Evolutionary conservation across 2,888 invertebrate species (phyloP).

Genomic region (Caenorhabditis macrosperma): DNA sequence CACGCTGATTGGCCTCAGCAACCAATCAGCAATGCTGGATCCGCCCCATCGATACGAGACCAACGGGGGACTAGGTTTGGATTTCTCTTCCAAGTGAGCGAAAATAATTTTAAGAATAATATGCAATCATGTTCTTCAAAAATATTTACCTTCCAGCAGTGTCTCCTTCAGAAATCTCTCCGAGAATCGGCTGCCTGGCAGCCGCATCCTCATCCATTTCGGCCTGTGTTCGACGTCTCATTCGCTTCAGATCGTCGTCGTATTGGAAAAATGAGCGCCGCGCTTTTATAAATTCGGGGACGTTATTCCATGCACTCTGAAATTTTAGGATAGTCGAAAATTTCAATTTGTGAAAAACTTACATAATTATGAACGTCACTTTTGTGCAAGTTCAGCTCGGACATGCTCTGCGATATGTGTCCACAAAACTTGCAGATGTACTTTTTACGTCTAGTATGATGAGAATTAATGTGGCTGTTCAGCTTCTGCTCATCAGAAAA

Average conservation of each 20-base stretch:
- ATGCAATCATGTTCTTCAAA: no score
- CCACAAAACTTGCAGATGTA: conserved; percentile 76
- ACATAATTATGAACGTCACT: conserved; percentile 68
- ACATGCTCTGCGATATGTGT: conserved; percentile 67
- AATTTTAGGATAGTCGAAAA: not conserved
- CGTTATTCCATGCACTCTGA: conserved; percentile 25
- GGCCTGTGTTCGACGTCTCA: conserved; percentile 6
- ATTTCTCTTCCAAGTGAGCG: no score
- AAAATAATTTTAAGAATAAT: no score
- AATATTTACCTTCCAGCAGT: conserved; percentile 43
- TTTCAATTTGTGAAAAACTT: not conserved
- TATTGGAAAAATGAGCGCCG: conserved; percentile 29
- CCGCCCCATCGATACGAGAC: no score
- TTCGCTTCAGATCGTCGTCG: conserved; percentile 22
- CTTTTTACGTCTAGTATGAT: conserved; percentile 59
- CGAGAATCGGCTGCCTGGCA: conserved; percentile 21
- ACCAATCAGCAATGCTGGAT: no score
- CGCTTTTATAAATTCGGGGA: conserved; percentile 29
- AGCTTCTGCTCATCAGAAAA: conserved; percentile 72
- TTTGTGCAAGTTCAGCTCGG: conserved; percentile 75
- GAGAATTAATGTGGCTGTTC: conserved; percentile 57
- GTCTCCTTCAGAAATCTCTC: conserved; percentile 51
- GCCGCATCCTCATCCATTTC: conserved; percentile 18
- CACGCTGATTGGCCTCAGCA: no score
- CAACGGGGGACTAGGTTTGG: no score